Base-by-base conservation (phyloP, 23 tunicate genomes). In the Corella eumyota region DNA sequence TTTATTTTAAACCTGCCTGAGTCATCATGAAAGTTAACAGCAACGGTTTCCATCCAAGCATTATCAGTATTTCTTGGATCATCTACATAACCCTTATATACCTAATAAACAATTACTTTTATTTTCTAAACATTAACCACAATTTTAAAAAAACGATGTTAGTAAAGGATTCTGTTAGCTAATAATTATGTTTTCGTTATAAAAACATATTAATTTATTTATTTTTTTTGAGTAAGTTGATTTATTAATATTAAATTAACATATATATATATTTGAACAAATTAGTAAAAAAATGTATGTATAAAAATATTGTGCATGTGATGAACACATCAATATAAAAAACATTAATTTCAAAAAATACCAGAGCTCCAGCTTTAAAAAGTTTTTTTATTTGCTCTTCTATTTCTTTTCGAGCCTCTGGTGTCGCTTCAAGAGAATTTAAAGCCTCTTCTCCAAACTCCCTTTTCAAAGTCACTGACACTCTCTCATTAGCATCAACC, bases 41-140 rank as follows among this genome's bases (percentile, higher is more conserved):
- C 96, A 52, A 73, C 81, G 30, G 93, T 92, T 54, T 92, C 98
- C 93, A 92, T 92, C 98, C 98, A 92, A 1, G 86, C 80, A 34
- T 92, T 92, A 46, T 92, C 98, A 7, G 98, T 92, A 58, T 92
- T 92, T 23, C 98, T 34, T 6, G 85, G 93, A 54, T 92, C 98
- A 36, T 92, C 93, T 2, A 92, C 93, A 38, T 78, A 76, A 0
- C 98, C 98, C 48, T 77, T 66, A 61, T 65, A 92, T 1, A 90
- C 63, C 72, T 80, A 34, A 28, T 30, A 51, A 29, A 62, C 11
- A 30, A 59, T n/a, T n/a, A n/a, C n/a, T n/a, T n/a, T n/a, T n/a
- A n/a, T n/a, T n/a, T n/a, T n/a, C n/a, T n/a, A n/a, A n/a, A 44
- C 25, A 26, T 24, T 36, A 60, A 25, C 17, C 9, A 6, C 48